Evolutionary conservation across 2,113 vertebrate species (phyloP).

Genomic region (Periophthalmus modestus): DNA sequence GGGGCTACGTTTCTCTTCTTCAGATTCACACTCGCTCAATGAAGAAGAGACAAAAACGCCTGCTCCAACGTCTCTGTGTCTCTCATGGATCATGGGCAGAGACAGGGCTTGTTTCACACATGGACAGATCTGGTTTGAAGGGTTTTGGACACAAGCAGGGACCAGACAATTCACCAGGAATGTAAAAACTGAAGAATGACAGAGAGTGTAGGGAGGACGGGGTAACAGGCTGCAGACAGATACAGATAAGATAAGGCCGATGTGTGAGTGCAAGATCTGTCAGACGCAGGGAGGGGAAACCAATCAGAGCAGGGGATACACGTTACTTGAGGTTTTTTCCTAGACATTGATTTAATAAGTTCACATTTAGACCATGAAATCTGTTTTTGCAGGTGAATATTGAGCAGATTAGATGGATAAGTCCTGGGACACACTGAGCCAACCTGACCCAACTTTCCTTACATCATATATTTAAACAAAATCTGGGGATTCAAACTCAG

Average conservation of each 20-base stretch:
- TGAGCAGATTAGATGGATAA: no score
- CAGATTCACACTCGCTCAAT: constrained; percentile 24
- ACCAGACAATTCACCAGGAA: constrained; percentile 31
- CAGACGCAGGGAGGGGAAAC: background rate
- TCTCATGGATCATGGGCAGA: constrained; percentile 47
- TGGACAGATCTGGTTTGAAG: constrained; percentile 33
- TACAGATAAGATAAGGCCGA: background rate
- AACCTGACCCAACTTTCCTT: no score
- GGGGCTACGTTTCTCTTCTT: constrained; percentile 21
- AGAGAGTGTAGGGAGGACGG: background rate
- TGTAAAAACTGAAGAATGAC: constrained; percentile 31
- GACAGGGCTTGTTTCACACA: constrained; percentile 62
- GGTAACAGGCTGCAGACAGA: no score
- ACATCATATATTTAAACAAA: no score
- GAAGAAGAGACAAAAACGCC: constrained; percentile 41
- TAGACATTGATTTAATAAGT: background rate
- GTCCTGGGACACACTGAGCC: no score
- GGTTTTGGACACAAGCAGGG: constrained; percentile 36
- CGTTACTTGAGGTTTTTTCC: no score
- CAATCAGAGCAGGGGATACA: no score
- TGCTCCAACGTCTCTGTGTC: constrained; percentile 13
- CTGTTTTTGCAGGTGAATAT: no score
- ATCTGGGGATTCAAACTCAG: no score
- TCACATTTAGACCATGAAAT: no score
- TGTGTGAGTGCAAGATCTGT: background rate